phyloP scores from a whole-genome alignment of 2,797 vertebrate species.

The Premnoplex brunnescens region DNA sequence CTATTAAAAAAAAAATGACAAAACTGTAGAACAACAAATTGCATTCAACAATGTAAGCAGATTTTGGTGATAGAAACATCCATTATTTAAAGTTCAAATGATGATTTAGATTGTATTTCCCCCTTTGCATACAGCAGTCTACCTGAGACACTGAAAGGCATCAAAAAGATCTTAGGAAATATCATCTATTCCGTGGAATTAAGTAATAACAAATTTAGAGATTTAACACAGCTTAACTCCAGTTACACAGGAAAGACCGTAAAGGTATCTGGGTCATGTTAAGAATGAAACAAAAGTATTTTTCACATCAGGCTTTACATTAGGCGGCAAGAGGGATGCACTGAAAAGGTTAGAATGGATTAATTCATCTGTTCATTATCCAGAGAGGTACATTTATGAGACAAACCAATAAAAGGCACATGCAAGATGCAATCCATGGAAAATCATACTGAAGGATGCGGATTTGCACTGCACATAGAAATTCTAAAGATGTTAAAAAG shows the following conservation, averaged over 20 bases:
- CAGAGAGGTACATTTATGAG: not conserved
- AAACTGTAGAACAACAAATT: not conserved
- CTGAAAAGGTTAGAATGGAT: not conserved
- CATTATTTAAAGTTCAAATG: not conserved
- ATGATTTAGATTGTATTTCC: not conserved
- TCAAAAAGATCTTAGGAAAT: not conserved
- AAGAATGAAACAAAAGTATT: not conserved
- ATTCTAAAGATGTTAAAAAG: not conserved
- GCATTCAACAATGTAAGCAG: not conserved
- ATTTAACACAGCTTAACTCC: not conserved
- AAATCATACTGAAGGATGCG: not conserved
- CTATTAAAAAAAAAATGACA: not conserved
- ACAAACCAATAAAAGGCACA: not conserved
- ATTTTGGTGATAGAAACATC: not conserved
- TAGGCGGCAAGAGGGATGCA: not conserved
- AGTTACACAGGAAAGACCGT: not conserved
- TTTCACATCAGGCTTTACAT: not conserved
- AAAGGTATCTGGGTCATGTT: not conserved
- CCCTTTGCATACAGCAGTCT: not conserved
- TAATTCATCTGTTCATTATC: not conserved
- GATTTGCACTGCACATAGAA: not conserved
- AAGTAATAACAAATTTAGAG: not conserved
- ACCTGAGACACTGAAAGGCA: not conserved
- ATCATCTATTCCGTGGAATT: not conserved
- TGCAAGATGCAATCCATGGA: not conserved